phyloP scores from a whole-genome alignment of 2,797 vertebrate species.

The Cephalopachus bancanus region DNA sequence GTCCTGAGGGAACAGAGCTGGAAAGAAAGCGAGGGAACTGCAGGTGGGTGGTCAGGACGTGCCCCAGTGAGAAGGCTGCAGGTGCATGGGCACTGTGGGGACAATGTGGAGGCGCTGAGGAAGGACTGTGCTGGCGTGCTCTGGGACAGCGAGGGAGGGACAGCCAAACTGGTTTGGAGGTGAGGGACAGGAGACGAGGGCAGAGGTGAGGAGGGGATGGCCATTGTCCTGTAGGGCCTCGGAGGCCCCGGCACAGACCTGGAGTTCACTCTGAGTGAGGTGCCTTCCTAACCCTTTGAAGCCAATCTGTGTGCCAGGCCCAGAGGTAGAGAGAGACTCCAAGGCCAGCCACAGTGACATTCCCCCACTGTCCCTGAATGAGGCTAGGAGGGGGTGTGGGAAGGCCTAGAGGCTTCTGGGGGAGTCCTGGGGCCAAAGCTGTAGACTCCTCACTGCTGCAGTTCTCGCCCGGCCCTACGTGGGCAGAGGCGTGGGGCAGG shows the following conservation, averaged over 20 bases:
- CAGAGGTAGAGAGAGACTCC: background rate
- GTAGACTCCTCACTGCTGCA: background rate
- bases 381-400: background rate
- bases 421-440: background rate
- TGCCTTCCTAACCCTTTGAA: background rate
- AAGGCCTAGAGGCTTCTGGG: background rate
- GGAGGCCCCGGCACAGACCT: background rate
- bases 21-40: background rate
- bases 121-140: background rate
- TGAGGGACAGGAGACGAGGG: background rate
- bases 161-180: no score
- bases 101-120: background rate
- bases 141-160: no score
- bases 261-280: background rate
- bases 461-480: background rate
- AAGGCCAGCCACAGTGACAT: background rate
- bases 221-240: background rate
- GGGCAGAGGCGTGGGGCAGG: background rate
- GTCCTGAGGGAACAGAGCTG: background rate
- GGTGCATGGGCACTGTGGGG: fast-evolving
- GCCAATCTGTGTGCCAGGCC: background rate
- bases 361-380: background rate
- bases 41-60: no score
- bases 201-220: background rate
- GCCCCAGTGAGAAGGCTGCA: background rate